Conservation (phyloP, 2,797 vertebrate genomes). For the Xiphophorus birchmanni region DNA sequence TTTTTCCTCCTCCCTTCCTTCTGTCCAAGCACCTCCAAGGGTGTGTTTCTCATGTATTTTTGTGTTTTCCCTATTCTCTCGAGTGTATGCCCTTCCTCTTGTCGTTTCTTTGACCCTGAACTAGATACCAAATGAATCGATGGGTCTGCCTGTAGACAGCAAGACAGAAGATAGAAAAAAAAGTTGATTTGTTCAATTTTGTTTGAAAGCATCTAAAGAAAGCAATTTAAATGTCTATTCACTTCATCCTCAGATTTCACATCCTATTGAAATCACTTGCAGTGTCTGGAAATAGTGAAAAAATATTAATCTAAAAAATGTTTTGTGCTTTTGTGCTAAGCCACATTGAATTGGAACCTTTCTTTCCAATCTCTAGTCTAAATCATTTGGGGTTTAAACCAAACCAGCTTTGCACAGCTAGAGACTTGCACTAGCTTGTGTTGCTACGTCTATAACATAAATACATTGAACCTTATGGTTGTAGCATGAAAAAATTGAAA, state of each 20-base stretch:
- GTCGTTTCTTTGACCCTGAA: neutral
- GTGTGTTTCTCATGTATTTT: neutral
- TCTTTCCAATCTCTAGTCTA: neutral
- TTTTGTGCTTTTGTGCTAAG: no score
- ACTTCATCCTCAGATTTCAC: neutral
- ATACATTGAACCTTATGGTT: neutral
- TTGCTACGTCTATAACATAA: neutral
- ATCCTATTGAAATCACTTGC: neutral
- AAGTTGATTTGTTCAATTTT: neutral
- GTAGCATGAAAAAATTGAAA: neutral
- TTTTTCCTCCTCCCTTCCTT: neutral
- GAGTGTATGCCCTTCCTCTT: neutral
- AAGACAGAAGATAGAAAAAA: neutral
- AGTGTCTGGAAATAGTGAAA: neutral
- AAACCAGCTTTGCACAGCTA: no score
- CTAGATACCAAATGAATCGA: neutral
- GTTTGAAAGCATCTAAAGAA: neutral
- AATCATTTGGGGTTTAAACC: no score
- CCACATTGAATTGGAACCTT: no score
- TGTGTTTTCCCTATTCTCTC: neutral
- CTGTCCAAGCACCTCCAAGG: neutral
- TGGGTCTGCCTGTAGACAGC: neutral
- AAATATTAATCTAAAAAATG: no score
- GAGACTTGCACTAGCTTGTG: neutral
- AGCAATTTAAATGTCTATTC: neutral